Evolutionary conservation across 2,797 vertebrate species (phyloP), one percentile per base, ranked within the genome.

Genomic region (Sebastolobus altivelis): DNA sequence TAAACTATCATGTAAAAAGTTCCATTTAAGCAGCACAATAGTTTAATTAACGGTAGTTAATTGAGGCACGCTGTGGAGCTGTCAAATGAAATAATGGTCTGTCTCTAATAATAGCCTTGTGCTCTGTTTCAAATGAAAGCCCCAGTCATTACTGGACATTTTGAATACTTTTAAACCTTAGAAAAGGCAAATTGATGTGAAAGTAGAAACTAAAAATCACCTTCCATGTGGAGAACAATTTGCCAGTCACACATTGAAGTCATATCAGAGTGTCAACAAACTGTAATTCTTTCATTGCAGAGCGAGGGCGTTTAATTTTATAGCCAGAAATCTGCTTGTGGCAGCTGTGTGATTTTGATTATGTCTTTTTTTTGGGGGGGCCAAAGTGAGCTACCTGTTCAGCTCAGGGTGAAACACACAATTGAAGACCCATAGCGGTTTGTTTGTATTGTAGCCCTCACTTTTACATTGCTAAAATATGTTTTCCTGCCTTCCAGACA

Each of bases 1-100:
- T 68, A 3, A 70, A 72, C 75, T 61, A 70, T 49, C 1, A 18
- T 46, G 40, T 43, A 37, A 70, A 79, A 70, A 63, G 29, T 76
- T 31, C 62, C 8, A 70, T 70, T 79, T 33, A 81, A 72, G 65
- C 33, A 70, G 16, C 27, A 40, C 56, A 72, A 55, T 20, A 66
- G 20, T 81, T 82, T 82, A 78, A 88, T 81, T 80, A 84, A 60
- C 31, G 3, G 75, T 5, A 63, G 63, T 68, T 85, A 84, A 89
- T 75, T 87, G 59, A 81, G 68, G 37, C 74, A 18, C 63, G 69
- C 33, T 67, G 81, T 58, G 72, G 60, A 86, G 12, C 67, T 81
- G 87, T 35, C 84, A 80, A 61, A 80, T 74, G 18, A 86, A 89
- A 85, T 81, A 82, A 89, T 75, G 56, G 10, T 8, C 62, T 71